Evolutionary conservation across 2,113 vertebrate species (phyloP).

Genomic region (Dolichallabes microphthalmus): DNA sequence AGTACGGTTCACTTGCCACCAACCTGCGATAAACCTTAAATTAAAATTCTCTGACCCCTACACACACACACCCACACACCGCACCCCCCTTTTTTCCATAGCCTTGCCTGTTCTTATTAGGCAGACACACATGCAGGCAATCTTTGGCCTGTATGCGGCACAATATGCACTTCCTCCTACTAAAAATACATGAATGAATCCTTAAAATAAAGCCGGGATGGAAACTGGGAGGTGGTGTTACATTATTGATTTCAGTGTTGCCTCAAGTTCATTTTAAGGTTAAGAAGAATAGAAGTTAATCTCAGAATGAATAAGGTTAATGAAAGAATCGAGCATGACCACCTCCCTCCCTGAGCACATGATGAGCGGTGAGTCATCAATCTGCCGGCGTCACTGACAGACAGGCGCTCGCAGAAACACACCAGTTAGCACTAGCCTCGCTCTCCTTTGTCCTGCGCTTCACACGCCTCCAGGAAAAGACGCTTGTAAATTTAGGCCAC

Average conservation of each 20-base stretch:
- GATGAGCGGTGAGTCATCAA: slow-evolving; percentile 75
- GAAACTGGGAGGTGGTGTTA: slow-evolving; percentile 24
- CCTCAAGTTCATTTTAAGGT: slow-evolving; percentile 42
- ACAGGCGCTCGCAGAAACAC: slow-evolving; percentile 73
- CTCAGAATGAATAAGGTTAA: slow-evolving; percentile 41
- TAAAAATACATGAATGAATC: slow-evolving; percentile 64
- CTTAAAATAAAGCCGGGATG: slow-evolving; percentile 50
- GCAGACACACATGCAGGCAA: slow-evolving; percentile 52
- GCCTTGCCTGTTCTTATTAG: slow-evolving; percentile 53
- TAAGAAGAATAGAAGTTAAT: slow-evolving; percentile 36
- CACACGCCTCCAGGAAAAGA: slow-evolving; percentile 54
- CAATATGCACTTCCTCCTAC: slow-evolving; percentile 58
- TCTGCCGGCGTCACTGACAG: slow-evolving; percentile 74
- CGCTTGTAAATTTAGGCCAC: slow-evolving; percentile 29
- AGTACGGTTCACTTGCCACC: slow-evolving; percentile 6
- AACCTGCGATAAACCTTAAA: slow-evolving; percentile 31
- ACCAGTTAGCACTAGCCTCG: slow-evolving; percentile 69
- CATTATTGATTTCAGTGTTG: neutral
- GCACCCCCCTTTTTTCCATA: slow-evolving; percentile 31
- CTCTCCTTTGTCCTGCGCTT: slow-evolving; percentile 67
- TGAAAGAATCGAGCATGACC: neutral
- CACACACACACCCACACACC: neutral
- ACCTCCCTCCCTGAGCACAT: slow-evolving; percentile 59
- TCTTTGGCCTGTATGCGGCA: slow-evolving; percentile 32
- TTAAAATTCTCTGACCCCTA: neutral